Percentiles rank a stretch among this genome's conserved stretches.
Evolutionary conservation across 2,113 vertebrate species (phyloP).

Genomic region (Hippopotamus amphibius): DNA sequence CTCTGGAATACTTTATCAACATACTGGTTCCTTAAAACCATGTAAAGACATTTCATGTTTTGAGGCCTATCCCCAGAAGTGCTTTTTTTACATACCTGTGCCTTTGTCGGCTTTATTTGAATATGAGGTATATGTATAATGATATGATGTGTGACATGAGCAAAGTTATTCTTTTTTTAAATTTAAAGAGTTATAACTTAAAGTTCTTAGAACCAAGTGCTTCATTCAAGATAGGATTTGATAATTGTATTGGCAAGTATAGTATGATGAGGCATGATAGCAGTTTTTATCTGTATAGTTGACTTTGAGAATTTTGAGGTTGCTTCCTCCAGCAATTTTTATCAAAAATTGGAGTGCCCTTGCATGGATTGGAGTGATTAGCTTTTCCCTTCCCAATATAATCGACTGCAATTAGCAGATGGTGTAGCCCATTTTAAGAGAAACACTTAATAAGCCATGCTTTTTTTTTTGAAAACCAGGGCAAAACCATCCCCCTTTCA

Average conservation of each 20-base stretch:
- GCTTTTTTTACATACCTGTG: not conserved
- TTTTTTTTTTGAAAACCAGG: slow-evolving; percentile 51
- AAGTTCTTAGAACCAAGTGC: not conserved
- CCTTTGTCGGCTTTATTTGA: not conserved
- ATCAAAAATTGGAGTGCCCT: not conserved
- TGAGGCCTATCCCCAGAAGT: not conserved
- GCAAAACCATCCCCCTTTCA: not conserved
- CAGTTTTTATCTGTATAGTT: not conserved
- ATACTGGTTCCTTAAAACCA: not conserved
- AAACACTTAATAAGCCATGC: not conserved
- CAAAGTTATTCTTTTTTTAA: not conserved
- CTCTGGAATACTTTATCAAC: not conserved
- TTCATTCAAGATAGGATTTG: not conserved
- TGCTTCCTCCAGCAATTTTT: not conserved
- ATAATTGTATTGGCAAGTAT: not conserved
- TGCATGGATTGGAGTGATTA: not conserved
- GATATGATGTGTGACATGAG: not conserved
- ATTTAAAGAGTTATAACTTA: not conserved
- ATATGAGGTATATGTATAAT: not conserved
- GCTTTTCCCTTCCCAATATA: not conserved
- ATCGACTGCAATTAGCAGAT: not conserved
- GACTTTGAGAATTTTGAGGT: not conserved
- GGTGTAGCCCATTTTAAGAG: not conserved
- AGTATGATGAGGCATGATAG: not conserved
- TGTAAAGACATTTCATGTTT: not conserved